Base-by-base conservation (phyloP, 2,113 vertebrate species). In the Leucopternis melanops region DNA sequence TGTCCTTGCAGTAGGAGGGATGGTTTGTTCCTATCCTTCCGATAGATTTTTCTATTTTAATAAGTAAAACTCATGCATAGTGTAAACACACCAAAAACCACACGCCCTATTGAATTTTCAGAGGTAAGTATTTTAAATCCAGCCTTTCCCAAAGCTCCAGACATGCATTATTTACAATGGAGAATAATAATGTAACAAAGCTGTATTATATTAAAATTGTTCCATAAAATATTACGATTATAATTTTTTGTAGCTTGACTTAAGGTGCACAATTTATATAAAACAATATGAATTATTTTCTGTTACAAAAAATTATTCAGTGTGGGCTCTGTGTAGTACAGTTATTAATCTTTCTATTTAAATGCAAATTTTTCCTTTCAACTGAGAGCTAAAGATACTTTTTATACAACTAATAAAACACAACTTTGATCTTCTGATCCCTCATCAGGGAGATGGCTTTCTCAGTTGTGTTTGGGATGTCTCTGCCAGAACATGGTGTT, bases 281-380 rank as follows among this genome's bases (percentile, higher is more conserved):
- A 97, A 98, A 96, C 86, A 97, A 97, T 98, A 96, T 87, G 97
- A 98, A 98, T 98, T 97, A 97, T 97, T 96, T 97, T 96, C 81
- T 94, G 81, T 96, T 97, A 97, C 89, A 86, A 94, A 97, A 98
- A 98, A 96, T 95, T 97, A 97, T 98, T 98, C 97, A 91, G 95
- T 97, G 95, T 97, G 91, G 93, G 94, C 86, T 97, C 94, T 96
- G 54, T 93, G 95, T 95, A 97, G 98, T 98, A 95, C 86, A 97
- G 93, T 97, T 97, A 97, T 98, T 98, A 98, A 98, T 98, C 98
- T 98, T 98, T 97, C 95, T 95, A 98, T 98, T 98, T 98, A 98
- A 98, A 98, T 98, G 98, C 96, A 98, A 98, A 98, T 98, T 97
- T 97, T 98, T 92, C 80, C 94, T 97, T 98, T 98, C 97, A 97